Conservation (phyloP, 2,113 vertebrate species). For the Microcebus griseorufus region DNA sequence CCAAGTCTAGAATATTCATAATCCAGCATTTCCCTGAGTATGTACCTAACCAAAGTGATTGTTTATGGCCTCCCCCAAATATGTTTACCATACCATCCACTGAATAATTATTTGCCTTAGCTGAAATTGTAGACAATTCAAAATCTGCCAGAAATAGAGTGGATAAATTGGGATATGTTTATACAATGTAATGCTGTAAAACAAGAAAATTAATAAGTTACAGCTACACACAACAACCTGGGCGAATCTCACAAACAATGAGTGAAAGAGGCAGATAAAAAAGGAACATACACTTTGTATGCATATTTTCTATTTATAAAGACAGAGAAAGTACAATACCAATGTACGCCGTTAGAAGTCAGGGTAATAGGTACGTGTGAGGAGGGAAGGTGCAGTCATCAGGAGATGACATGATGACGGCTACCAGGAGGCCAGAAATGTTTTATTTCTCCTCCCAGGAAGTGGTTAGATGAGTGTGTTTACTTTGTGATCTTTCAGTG, state of each 20-base stretch:
- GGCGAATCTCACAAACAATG: neutral
- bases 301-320: neutral
- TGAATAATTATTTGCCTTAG: neutral
- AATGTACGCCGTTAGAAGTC: neutral
- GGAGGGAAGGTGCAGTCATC: neutral
- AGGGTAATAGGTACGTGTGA: too few species aligned
- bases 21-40: neutral
- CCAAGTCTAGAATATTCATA: neutral
- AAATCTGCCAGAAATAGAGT: neutral
- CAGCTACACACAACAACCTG: too few species aligned
- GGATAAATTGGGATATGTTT: neutral
- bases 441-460: neutral
- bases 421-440: neutral
- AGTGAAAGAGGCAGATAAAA: neutral
- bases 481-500: neutral
- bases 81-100: neutral
- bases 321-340: neutral
- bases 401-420: too few species aligned
- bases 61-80: neutral
- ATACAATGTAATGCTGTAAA: neutral
- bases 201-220: neutral
- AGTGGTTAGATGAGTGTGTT: too few species aligned
- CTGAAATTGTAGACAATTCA: neutral
- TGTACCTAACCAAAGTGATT: neutral
- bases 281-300: neutral